Base-by-base conservation (phyloP, 1,140 invertebrate genomes). In the Asbolus verrucosus region DNA sequence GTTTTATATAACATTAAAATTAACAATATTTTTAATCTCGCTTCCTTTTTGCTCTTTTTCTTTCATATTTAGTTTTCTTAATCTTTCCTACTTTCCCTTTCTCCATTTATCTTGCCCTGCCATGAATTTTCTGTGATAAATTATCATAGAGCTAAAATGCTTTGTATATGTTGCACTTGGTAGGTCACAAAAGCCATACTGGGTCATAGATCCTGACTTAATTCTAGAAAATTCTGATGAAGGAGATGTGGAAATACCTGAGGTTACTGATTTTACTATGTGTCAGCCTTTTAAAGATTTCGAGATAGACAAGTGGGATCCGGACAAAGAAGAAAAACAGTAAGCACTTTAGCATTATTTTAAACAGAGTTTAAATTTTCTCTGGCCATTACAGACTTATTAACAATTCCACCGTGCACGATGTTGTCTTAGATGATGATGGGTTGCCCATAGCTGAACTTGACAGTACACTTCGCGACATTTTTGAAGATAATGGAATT, bases 251-350 rank as follows among this genome's bases (percentile, higher is more conserved):
- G 63, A 33, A 6, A 14, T 69, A 11, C 38, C 50, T 2, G 6
- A 33, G 18, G 6, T 63, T 2, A 43, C 39, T 8, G 33, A 63
- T 24, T 46, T 33, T 24, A 62, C 50, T 15, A 1, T 75, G 31
- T 75, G 73, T 69, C 8, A 27, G 19, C 11, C 43, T 18, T 65
- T 54, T 21, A 50, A 16, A 36, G 13, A 63, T 2, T 70, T 70
- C 33, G 82, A 81, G 61, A 82, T 85, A 11, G 83, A 76, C 69
- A 81, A 83, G 67, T 86, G 84, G 84, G 81, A 85, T 75, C 84
- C 84, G 0, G 82, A 85, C n/a, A 81, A 82, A 16, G 83, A 85
- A 27, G 76, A 74, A 78, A 81, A 76, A 61, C 24, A 75, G 75
- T 77, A 73, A 74, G 66, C 72, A 19, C 63, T 70, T 38, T n/a